These are phyloP conservation scores for Drosophila lowei DNA, from an alignment of 1,140 invertebrate genomes.

Conservation along the genomic window DNA sequence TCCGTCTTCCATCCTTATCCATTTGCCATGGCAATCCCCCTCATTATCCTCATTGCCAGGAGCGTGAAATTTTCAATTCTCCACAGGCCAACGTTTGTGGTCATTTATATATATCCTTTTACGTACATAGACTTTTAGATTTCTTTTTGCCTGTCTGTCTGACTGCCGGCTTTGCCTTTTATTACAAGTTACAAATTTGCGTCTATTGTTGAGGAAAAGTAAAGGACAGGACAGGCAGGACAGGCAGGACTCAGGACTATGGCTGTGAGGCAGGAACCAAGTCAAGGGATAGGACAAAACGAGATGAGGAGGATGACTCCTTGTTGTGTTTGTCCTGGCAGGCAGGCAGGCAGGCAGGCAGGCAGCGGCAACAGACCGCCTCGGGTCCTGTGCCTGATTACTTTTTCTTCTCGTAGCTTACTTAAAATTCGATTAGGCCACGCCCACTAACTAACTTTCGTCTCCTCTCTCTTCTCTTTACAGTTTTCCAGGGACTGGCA, in stretches of 20 bases:
- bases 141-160: constrained; percentile 19
- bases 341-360: constrained; percentile 6
- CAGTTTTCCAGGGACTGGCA: constrained; percentile 72
- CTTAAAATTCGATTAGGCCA: constrained; percentile 78
- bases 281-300: too few species aligned
- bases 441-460: constrained; percentile 78
- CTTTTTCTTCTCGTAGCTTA: constrained; percentile 70
- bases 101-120: constrained; percentile 54
- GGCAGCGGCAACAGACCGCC: too few species aligned
- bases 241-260: not conserved
- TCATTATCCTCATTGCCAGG: constrained; percentile 64
- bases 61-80: constrained; percentile 78
- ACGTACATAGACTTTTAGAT: constrained; percentile 26
- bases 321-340: constrained; percentile 50
- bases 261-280: not conserved
- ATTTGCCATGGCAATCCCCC: constrained; percentile 63
- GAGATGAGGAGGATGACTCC: constrained; percentile 45
- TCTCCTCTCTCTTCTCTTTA: constrained; percentile 40
- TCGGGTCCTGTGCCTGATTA: constrained; percentile 69
- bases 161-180: constrained; percentile 52
- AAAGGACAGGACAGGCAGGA: too few species aligned
- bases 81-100: constrained; percentile 69
- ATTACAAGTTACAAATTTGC: constrained; percentile 79
- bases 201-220: constrained; percentile 63
- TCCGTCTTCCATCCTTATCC: constrained; percentile 7